Conservation (phyloP, 2,888 invertebrate species). For the Dryobota labecula region DNA sequence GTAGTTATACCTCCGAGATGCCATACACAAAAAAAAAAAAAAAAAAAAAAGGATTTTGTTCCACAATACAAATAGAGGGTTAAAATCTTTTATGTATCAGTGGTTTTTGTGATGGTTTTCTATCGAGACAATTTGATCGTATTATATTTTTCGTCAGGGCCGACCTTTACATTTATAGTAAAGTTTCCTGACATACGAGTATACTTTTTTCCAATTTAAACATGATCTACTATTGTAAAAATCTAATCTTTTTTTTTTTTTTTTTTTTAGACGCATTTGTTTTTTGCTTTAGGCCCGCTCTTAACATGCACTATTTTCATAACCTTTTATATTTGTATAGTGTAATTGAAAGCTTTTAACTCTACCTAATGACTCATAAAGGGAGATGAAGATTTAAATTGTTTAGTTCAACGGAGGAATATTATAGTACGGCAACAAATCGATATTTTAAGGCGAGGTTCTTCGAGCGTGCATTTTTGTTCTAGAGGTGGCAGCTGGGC, state of each 20-base stretch:
- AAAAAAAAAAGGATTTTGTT: too few relatives aligned
- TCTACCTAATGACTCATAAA: constrained; percentile 17
- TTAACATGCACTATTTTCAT: neutral
- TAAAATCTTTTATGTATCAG: too few relatives aligned
- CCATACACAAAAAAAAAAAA: too few relatives aligned
- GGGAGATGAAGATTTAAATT: constrained; percentile 17
- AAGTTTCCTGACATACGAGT: neutral
- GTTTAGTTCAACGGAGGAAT: neutral
- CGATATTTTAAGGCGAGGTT: too few relatives aligned
- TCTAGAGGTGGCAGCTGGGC: too few relatives aligned
- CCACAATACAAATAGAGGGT: too few relatives aligned
- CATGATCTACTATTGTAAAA: too few relatives aligned
- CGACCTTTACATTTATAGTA: neutral
- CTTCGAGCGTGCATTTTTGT: too few relatives aligned
- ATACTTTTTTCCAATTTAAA: neutral
- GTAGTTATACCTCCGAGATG: too few relatives aligned
- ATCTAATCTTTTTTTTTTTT: too few relatives aligned
- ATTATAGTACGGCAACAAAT: constrained; percentile 25
- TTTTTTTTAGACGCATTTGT: too few relatives aligned
- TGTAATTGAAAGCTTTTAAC: constrained; percentile 21
- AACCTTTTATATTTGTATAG: neutral
- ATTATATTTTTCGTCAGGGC: neutral
- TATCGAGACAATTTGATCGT: neutral
- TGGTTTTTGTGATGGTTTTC: neutral
- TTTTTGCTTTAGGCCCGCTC: too few relatives aligned